phyloP scores from a whole-genome alignment of 1,140 invertebrate species.

The Drosophila varians region DNA sequence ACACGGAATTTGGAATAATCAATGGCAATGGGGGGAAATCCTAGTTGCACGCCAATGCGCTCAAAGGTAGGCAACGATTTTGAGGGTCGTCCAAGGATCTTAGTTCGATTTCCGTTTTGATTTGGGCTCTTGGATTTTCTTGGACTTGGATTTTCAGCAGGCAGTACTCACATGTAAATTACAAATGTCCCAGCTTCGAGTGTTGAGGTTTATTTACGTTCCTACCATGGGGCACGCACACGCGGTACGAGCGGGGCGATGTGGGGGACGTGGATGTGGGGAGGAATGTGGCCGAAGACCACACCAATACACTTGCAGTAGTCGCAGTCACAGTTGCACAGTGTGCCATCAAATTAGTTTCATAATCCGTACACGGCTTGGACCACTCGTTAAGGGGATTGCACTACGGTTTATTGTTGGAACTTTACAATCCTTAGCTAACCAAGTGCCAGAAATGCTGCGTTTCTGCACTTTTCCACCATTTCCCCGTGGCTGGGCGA shows the following conservation, averaged over 20 bases:
- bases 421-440: slow-evolving; percentile 29
- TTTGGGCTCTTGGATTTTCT: too few relatives aligned
- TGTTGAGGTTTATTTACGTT: slow-evolving; percentile 73
- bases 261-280: not conserved
- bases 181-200: slow-evolving; percentile 39
- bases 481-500: slow-evolving; percentile 58
- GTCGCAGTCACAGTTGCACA: slow-evolving; percentile 40
- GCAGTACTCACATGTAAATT: slow-evolving; percentile 70
- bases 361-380: slow-evolving; percentile 64
- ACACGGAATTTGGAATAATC: slow-evolving; percentile 72
- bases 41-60: slow-evolving; percentile 33
- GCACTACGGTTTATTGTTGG: not conserved
- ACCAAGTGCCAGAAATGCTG: slow-evolving; percentile 65
- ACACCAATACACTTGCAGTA: slow-evolving; percentile 60
- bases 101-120: slow-evolving; percentile 20
- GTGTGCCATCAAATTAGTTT: slow-evolving; percentile 58
- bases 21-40: slow-evolving; percentile 43
- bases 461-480: slow-evolving; percentile 56
- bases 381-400: slow-evolving; percentile 13
- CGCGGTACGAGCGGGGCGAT: slow-evolving; percentile 13
- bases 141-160: slow-evolving; percentile 4
- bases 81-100: slow-evolving; percentile 44
- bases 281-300: slow-evolving; percentile 18
- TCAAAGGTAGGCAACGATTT: slow-evolving; percentile 53
- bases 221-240: slow-evolving; percentile 34